phyloP scores from a whole-genome alignment of 2,797 vertebrate genomes.

The Chelidonichthys spinosus region DNA sequence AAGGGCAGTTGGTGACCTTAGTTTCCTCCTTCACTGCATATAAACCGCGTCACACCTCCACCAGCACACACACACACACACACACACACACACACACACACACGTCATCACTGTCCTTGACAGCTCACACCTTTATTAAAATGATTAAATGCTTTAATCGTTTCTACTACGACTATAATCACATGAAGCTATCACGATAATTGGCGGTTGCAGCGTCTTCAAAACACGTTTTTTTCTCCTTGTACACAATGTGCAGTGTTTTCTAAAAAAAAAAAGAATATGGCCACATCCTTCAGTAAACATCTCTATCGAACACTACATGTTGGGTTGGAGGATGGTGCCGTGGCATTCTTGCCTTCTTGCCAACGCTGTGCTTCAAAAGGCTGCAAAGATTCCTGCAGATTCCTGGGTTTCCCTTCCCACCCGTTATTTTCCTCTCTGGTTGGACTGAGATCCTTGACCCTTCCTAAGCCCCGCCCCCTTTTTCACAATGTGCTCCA shows the following conservation, averaged over 20 bases:
- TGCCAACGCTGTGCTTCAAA: too few relatives aligned
- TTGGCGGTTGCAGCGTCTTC: too few relatives aligned
- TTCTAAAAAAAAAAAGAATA: too few relatives aligned
- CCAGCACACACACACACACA: neutral
- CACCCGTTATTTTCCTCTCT: neutral
- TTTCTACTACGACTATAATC: neutral
- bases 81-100: too few relatives aligned
- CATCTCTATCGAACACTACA: too few relatives aligned
- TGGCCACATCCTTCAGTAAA: too few relatives aligned
- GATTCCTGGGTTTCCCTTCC: neutral
- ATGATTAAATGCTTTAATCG: neutral
- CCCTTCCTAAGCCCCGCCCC: neutral
- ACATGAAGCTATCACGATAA: too few relatives aligned
- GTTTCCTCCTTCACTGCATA: constrained; percentile 35
- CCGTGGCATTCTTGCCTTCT: too few relatives aligned
- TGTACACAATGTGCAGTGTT: too few relatives aligned
- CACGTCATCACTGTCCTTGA: neutral
- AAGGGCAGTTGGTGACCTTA: constrained; percentile 32
- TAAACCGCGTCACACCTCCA: constrained; percentile 9
- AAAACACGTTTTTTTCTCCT: too few relatives aligned
- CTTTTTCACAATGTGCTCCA: neutral
- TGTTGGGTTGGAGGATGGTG: too few relatives aligned
- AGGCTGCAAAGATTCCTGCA: neutral
- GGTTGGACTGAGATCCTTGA: neutral
- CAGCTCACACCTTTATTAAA: constrained; percentile 12